phyloP scores from a whole-genome alignment of 1,140 invertebrate species.

The Drosophila kanapiae region DNA sequence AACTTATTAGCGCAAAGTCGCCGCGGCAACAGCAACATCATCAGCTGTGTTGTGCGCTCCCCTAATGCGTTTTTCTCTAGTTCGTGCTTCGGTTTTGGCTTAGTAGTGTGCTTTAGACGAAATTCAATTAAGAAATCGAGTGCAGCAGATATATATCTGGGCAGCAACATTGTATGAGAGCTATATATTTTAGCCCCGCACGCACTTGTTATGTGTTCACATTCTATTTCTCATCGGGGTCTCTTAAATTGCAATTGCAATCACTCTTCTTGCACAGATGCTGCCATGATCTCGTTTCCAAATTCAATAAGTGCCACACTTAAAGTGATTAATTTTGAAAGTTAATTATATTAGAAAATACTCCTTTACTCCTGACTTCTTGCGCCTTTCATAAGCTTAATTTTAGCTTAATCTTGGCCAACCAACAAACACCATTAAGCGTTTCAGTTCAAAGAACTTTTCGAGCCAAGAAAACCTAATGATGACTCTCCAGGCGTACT shows the following conservation, averaged over 20 bases:
- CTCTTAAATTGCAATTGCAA: conserved; percentile 36
- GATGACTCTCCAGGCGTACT: conserved; percentile 36
- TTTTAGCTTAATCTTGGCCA: not conserved
- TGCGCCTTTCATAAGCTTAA: not conserved
- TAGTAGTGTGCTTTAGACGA: conserved; percentile 48
- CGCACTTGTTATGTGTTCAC: conserved; percentile 69
- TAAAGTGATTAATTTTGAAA: conserved; percentile 5
- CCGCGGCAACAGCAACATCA: not conserved
- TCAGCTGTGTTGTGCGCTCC: conserved; percentile 13
- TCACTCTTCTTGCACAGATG: not conserved
- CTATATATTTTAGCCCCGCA: conserved; percentile 40
- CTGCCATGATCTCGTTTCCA: conserved; percentile 11
- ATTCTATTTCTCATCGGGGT: conserved; percentile 79
- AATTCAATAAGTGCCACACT: conserved; percentile 19
- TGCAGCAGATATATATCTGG: conserved; percentile 20
- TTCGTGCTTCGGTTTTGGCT: conserved; percentile 37
- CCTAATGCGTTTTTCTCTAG: conserved; percentile 50
- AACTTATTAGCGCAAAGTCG: conserved; percentile 72
- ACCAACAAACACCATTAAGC: conserved; percentile 25
- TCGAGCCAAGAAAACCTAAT: conserved; percentile 34
- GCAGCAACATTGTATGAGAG: conserved; percentile 5
- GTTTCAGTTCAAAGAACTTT: conserved; percentile 55
- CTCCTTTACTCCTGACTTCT: no score
- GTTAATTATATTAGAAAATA: conserved; percentile 15
- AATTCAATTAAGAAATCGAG: conserved; percentile 80